Base-by-base conservation (phyloP, 2,888 invertebrate species). In the Anthrax anthrax region DNA sequence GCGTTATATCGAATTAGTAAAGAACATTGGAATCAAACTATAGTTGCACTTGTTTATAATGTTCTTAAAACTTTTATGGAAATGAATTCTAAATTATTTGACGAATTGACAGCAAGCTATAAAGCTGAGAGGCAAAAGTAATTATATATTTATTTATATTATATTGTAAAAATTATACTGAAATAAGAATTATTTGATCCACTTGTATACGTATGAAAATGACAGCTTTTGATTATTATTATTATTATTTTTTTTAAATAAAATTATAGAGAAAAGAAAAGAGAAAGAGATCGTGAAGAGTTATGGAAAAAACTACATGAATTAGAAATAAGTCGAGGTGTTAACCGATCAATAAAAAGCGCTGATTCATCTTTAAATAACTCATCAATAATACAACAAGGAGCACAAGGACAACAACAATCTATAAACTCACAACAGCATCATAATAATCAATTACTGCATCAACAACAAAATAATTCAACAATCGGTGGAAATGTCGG, bases 91-190 rank as follows among this genome's bases (percentile, higher is more conserved):
- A 90, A 89, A 70, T 74, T 94, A 58, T 92, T 94, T 70, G 92
- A 94, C 70, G 90, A 91, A 56, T 80, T 98, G 69, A 91, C 97
- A 64, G 86, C 94, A 63, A 91, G 91, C 72, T 98, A 97, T 75
- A 98, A 98, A 75, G 88, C 92, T 63, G 97, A 98, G 74, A 77
- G 96, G 72, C 96, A 96, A 80, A 96, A 94, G 97, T 97, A 72
- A 80, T 84, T 75, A 23, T 23, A 6, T 23, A 23, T 23, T 6
- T 23, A 8, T 23, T n/a, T n/a, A n/a, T n/a, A n/a, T n/a, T n/a
- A n/a, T n/a, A n/a, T n/a, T n/a, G n/a, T n/a, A n/a, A n/a, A n/a
- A n/a, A n/a, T n/a, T n/a, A n/a, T n/a, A n/a, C n/a, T n/a, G n/a
- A n/a, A n/a, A n/a, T n/a, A n/a, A n/a, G n/a, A n/a, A n/a, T n/a